Percentiles rank a stretch among this genome's conserved stretches.
phyloP scores from a whole-genome alignment of 2,113 vertebrate genomes.

The Loxodonta africana region DNA sequence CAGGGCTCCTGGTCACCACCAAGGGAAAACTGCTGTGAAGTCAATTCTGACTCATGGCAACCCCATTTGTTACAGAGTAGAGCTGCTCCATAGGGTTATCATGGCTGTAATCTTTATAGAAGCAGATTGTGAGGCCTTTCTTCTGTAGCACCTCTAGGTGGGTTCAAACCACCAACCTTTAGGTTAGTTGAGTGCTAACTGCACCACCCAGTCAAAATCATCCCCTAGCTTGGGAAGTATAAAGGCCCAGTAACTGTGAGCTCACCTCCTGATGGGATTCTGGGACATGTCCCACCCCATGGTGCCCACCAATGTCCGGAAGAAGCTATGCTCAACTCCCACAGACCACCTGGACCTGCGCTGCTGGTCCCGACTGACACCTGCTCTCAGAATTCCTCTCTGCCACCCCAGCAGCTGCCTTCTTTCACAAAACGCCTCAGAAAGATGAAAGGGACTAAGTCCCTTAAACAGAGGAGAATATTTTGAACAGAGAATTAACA shows the following conservation, averaged over 20 bases:
- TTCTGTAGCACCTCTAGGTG: background rate
- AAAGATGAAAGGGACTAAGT: conserved; percentile 62
- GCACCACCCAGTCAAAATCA: background rate
- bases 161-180: background rate
- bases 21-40: background rate
- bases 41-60: background rate
- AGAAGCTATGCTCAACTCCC: background rate
- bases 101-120: background rate
- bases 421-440: conserved; percentile 36
- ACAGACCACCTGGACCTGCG: background rate
- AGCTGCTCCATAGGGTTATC: background rate
- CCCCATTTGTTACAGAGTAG: background rate
- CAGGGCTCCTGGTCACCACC: background rate
- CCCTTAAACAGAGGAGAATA: conserved; percentile 78
- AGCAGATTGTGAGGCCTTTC: background rate
- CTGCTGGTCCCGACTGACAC: background rate
- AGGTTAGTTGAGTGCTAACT: background rate
- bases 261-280: background rate
- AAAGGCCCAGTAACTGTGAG: background rate
- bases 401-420: background rate
- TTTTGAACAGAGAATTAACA: conserved; percentile 84
- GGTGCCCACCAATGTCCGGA: background rate
- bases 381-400: background rate
- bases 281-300: background rate
- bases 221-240: background rate